A percentile compares a stretch with the other conserved stretches of the same genome.
Evolutionary conservation across 2,888 invertebrate genomes (phyloP).

Genomic region (Rhamnusium bicolor): DNA sequence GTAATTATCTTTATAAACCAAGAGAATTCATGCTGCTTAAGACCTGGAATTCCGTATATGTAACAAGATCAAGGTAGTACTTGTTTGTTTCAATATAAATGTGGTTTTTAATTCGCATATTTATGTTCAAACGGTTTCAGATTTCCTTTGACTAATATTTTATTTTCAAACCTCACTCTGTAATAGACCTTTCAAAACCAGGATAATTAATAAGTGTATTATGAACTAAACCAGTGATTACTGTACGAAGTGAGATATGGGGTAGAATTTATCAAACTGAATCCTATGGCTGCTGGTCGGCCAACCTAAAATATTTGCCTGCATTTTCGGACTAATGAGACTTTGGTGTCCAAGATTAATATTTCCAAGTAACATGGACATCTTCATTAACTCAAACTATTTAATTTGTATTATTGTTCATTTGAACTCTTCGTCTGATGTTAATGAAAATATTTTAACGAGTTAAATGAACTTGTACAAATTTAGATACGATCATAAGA

Average conservation of each 20-base stretch:
- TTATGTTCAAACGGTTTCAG: too few species aligned
- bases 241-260: constrained; percentile 39
- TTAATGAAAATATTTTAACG: constrained; percentile 3
- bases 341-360: constrained; percentile 20
- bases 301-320: constrained; percentile 40
- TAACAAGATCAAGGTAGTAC: too few species aligned
- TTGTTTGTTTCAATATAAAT: too few species aligned
- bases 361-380: constrained; percentile 25
- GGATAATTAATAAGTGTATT: constrained; percentile 37
- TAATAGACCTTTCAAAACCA: neutral
- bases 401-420: constrained; percentile 13
- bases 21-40: too few species aligned
- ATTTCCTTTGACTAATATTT: neutral
- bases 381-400: constrained; percentile 20
- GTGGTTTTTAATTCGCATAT: too few species aligned
- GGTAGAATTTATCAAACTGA: constrained; percentile 41
- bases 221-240: constrained; percentile 38
- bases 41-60: too few species aligned
- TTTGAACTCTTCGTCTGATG: neutral
- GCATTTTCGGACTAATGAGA: constrained; percentile 39
- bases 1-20: too few species aligned
- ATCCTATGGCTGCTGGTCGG: constrained; percentile 35
- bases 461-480: constrained; percentile 10
- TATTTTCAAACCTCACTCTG: neutral
- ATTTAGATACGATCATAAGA: too few species aligned